These are phyloP conservation scores for Catocala nupta DNA, from an alignment of 2,888 invertebrate species.

Conservation along the genomic window DNA sequence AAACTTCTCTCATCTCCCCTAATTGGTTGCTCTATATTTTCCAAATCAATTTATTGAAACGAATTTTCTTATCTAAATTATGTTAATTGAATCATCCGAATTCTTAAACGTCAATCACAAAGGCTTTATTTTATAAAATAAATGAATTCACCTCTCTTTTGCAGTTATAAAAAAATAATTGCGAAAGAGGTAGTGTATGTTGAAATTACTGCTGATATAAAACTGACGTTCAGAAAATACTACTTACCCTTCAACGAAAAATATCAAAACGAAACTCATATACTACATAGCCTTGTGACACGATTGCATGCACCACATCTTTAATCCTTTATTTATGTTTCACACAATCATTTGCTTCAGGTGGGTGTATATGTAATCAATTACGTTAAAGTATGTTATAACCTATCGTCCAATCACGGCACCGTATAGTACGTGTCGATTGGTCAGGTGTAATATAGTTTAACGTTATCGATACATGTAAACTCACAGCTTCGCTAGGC, in stretches of 20 bases:
- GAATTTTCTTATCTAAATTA: conserved; percentile 25
- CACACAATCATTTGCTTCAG: conserved; percentile 52
- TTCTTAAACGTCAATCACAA: conserved; percentile 1
- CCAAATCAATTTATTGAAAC: conserved; percentile 49
- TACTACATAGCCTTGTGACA: conserved; percentile 28
- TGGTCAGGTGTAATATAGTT: conserved; percentile 21
- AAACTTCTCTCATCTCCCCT: conserved; percentile 46
- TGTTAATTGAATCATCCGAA: conserved; percentile 22
- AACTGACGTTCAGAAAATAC: conserved; percentile 2
- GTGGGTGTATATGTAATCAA: conserved; percentile 44
- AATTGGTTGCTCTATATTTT: conserved; percentile 53
- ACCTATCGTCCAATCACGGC: conserved; percentile 17
- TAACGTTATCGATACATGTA: conserved; percentile 44
- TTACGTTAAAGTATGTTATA: conserved; percentile 27
- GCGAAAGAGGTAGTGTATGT: too few species aligned
- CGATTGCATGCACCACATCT: conserved; percentile 51
- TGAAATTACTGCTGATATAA: too few species aligned
- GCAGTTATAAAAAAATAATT: too few species aligned
- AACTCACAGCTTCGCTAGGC: conserved; percentile 70
- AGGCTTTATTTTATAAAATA: too few species aligned
- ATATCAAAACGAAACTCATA: conserved; percentile 11
- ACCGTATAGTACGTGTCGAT: conserved; percentile 14
- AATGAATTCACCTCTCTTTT: too few species aligned
- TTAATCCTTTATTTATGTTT: conserved; percentile 50
- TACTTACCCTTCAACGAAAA: neutral